Percentiles rank a stretch among this genome's conserved stretches.
Conservation (phyloP, 2,888 invertebrate genomes). For the Marronus borbonicus region DNA sequence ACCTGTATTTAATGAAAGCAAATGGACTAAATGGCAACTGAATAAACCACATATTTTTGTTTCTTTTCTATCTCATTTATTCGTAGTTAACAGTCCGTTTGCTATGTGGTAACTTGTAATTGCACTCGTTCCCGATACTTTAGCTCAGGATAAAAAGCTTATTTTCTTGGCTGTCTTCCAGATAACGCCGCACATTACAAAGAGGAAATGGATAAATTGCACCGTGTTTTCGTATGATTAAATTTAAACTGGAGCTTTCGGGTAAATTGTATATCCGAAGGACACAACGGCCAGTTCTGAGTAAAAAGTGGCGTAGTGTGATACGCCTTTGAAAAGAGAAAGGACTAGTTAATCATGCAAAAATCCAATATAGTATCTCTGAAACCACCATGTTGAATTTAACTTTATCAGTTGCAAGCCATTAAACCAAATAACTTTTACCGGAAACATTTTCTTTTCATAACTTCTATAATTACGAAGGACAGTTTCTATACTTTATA, state of each 20-base stretch:
- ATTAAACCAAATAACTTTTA: too few species aligned
- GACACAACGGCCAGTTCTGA: not conserved
- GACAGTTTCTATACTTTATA: too few species aligned
- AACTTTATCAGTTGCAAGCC: too few species aligned
- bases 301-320: too few species aligned
- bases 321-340: too few species aligned
- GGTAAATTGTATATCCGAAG: slow-evolving; percentile 5
- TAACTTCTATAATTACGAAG: too few species aligned
- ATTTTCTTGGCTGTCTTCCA: slow-evolving; percentile 31
- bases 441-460: too few species aligned
- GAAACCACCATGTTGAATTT: too few species aligned
- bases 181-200: slow-evolving; percentile 8
- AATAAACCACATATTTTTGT: not conserved
- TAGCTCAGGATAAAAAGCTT: slow-evolving; percentile 4
- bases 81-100: slow-evolving; percentile 1
- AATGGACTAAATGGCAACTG: not conserved
- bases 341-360: too few species aligned
- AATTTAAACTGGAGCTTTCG: slow-evolving; percentile 16
- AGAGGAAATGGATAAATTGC: slow-evolving; percentile 22
- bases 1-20: too few species aligned
- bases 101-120: slow-evolving; percentile 14
- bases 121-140: slow-evolving; percentile 9
- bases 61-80: not conserved
- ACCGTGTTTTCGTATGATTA: slow-evolving; percentile 14
- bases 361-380: too few species aligned